phyloP scores from a whole-genome alignment of 2,888 invertebrate species.

The Scaptomyza polygonia region DNA sequence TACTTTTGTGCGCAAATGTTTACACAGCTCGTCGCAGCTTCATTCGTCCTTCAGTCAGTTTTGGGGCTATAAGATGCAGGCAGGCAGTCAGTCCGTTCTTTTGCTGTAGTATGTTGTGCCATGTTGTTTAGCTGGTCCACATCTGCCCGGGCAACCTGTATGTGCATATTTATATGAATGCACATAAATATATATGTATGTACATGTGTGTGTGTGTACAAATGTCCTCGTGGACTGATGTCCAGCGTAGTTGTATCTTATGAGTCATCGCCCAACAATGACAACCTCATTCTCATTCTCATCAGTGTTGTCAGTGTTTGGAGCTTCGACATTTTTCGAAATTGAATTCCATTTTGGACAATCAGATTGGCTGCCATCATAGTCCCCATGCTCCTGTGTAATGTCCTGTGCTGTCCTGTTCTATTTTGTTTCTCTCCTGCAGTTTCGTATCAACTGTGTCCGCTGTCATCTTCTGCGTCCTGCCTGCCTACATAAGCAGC shows the following conservation, averaged over 20 bases:
- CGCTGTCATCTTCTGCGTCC: conserved; percentile 42
- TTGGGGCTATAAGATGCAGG: conserved; percentile 55
- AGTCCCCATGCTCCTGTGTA: not conserved
- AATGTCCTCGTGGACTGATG: conserved; percentile 12
- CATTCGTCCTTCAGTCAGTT: conserved; percentile 53
- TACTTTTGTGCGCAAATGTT: conserved; percentile 79
- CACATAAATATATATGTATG: not conserved
- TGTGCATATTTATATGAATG: conserved; percentile 36
- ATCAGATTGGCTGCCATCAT: conserved; percentile 37
- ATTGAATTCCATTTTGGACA: conserved; percentile 64
- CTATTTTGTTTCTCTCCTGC: conserved; percentile 3
- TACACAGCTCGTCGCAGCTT: conserved; percentile 61
- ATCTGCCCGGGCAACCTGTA: conserved; percentile 35
- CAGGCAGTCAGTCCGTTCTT: conserved; percentile 9
- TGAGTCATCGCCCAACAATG: conserved; percentile 40
- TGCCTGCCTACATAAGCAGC: conserved; percentile 24
- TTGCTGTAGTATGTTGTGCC: not conserved
- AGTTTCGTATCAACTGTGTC: conserved; percentile 16
- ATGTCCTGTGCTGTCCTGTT: conserved; percentile 1
- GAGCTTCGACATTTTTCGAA: conserved; percentile 48
- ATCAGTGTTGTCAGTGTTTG: conserved; percentile 52
- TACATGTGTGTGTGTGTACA: not conserved
- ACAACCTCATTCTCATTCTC: conserved; percentile 18
- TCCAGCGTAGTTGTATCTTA: conserved; percentile 24
- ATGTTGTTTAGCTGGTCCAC: conserved; percentile 51